Conservation (phyloP, 2,797 vertebrate species). For the Enteromius afrohamiltoni region DNA sequence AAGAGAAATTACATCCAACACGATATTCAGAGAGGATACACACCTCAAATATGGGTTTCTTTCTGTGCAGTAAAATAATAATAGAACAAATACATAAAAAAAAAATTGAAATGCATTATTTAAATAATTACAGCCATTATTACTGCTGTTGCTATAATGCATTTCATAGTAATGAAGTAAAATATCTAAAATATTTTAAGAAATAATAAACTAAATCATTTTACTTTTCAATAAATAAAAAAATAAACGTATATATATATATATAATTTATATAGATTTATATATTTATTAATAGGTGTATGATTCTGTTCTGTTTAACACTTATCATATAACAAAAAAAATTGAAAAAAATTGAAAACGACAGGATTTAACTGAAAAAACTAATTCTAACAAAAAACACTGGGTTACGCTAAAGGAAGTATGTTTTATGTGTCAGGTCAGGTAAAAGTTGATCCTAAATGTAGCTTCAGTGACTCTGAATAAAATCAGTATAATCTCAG, state of each 20-base stretch:
- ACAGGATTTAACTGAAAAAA: not conserved
- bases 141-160: not conserved
- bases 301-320: not conserved
- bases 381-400: not conserved
- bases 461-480: conserved; percentile 1
- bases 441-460: not conserved
- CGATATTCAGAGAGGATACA: not conserved
- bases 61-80: not conserved
- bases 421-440: not conserved
- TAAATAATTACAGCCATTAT: not conserved
- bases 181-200: not conserved
- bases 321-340: not conserved
- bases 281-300: not conserved
- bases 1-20: not conserved
- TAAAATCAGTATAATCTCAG: conserved; percentile 18
- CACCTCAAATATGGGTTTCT: not conserved
- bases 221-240: not conserved
- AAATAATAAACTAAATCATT: not conserved
- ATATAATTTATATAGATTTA: not conserved
- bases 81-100: not conserved
- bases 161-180: not conserved
- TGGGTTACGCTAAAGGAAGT: not conserved
- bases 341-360: not conserved
- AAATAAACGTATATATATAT: not conserved
- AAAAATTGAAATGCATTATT: not conserved